These are phyloP conservation scores for Pectinophora gossypiella DNA, from an alignment of 1,140 invertebrate species.

Conservation along the genomic window DNA sequence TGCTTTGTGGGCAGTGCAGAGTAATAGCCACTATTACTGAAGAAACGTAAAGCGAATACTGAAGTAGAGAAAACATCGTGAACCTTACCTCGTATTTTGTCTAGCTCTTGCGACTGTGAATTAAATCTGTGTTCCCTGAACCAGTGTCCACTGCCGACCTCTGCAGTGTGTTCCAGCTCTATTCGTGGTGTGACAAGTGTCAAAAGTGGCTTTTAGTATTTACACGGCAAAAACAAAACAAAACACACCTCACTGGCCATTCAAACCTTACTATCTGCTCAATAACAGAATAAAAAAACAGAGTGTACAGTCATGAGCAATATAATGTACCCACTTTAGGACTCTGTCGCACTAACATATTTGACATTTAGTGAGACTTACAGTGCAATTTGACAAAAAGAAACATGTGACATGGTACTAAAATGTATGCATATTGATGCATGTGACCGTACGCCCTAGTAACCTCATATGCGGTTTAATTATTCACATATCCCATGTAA, in stretches of 20 bases:
- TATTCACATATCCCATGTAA: too few relatives aligned
- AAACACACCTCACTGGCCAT: background rate
- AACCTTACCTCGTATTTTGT: slow-evolving; percentile 69
- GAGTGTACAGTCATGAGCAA: too few relatives aligned
- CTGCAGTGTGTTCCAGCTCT: slow-evolving; percentile 74
- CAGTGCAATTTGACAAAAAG: too few relatives aligned
- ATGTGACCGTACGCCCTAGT: too few relatives aligned
- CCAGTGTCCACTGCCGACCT: slow-evolving; percentile 76
- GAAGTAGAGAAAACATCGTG: background rate
- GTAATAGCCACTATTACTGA: slow-evolving; percentile 5
- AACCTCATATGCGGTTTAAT: too few relatives aligned
- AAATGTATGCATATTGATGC: too few relatives aligned
- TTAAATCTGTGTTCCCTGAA: slow-evolving; percentile 78
- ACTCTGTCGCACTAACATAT: too few relatives aligned
- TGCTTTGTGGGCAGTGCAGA: background rate
- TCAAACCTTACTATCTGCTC: too few relatives aligned
- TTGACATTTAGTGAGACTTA: too few relatives aligned
- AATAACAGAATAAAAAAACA: background rate
- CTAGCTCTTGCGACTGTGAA: slow-evolving; percentile 77
- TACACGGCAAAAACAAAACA: slow-evolving; percentile 71
- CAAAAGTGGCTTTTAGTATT: slow-evolving; percentile 67
- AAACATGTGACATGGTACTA: too few relatives aligned
- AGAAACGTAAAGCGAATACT: background rate
- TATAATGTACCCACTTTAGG: too few relatives aligned
- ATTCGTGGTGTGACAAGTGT: slow-evolving; percentile 64